Conservation (phyloP, 1,140 invertebrate species). For the Caenorhabditis inopinata region DNA sequence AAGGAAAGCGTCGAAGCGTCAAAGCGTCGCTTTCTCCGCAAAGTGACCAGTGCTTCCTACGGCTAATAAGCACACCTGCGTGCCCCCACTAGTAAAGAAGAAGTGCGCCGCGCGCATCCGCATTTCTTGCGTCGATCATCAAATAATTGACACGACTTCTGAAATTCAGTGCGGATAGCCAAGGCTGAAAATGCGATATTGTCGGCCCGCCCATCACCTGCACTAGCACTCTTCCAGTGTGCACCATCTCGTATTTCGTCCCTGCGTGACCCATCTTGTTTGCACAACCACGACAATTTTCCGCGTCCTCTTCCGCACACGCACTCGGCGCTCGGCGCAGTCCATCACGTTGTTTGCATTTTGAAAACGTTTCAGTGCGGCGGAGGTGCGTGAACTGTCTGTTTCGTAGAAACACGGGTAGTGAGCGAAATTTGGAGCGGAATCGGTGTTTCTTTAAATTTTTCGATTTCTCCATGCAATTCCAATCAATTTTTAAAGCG, state of each 20-base stretch:
- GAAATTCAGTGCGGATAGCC: background rate
- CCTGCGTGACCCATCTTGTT: slow-evolving; percentile 4
- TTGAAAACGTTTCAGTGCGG: slow-evolving; percentile 19
- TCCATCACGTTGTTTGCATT: slow-evolving; percentile 31
- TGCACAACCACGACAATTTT: background rate
- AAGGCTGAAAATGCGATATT: background rate
- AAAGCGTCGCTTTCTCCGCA: slow-evolving; percentile 16
- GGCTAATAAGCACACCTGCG: slow-evolving; percentile 25
- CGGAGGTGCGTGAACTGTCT: background rate
- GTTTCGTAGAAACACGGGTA: too few relatives aligned
- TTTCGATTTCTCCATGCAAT: background rate
- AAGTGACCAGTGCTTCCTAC: slow-evolving; percentile 25
- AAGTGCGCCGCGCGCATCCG: background rate
- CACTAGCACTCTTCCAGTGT: background rate
- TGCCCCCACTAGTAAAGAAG: background rate
- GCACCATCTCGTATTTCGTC: background rate
- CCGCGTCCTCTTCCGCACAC: slow-evolving; percentile 30
- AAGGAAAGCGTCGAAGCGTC: slow-evolving; percentile 20
- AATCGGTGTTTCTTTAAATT: too few relatives aligned
- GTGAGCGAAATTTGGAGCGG: too few relatives aligned
- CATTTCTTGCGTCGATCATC: background rate
- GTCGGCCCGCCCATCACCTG: background rate
- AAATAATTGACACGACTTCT: background rate
- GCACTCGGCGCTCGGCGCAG: background rate
- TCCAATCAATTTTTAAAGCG: too few relatives aligned